Evolutionary conservation across 2,113 vertebrate genomes (phyloP).

Genomic region (Hoplias malabaricus): DNA sequence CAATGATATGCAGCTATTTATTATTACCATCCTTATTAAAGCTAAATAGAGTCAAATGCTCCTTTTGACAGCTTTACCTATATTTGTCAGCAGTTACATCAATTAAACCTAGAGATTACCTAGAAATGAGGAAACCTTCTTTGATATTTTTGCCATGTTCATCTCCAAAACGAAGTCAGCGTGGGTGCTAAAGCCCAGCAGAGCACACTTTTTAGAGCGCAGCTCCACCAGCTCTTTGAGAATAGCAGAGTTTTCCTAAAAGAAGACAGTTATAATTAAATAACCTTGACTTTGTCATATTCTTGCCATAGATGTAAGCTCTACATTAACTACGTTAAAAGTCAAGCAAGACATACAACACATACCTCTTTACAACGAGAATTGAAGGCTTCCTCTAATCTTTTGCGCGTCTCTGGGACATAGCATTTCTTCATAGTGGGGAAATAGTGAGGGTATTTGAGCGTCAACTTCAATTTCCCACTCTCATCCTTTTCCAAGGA

Average conservation of each 20-base stretch:
- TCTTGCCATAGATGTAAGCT: not conserved
- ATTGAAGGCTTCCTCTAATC: constrained; percentile 92
- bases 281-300: not conserved
- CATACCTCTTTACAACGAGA: constrained; percentile 91
- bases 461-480: constrained; percentile 85
- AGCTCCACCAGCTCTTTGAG: constrained; percentile 89
- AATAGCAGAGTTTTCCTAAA: constrained; percentile 88
- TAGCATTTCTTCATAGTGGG: constrained; percentile 96
- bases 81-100: no score
- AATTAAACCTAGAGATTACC: constrained; percentile 74
- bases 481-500: constrained; percentile 85
- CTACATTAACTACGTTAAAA: not conserved
- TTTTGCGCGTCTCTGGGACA: constrained; percentile 84
- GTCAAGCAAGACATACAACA: not conserved
- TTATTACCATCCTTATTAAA: not conserved
- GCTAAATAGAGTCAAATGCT: not conserved
- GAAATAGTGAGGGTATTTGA: constrained; percentile 97
- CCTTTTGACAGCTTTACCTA: not conserved
- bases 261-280: not conserved
- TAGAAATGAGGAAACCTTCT: constrained; percentile 83
- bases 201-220: constrained; percentile 80
- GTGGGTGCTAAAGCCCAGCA: constrained; percentile 88
- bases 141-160: constrained; percentile 93
- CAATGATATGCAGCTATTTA: no score
- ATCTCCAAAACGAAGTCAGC: constrained; percentile 95